Percentiles rank a stretch among this genome's conserved stretches.
These are phyloP conservation scores for Anastatus disparis DNA, from an alignment of 1,140 invertebrate species.

Conservation along the genomic window DNA sequence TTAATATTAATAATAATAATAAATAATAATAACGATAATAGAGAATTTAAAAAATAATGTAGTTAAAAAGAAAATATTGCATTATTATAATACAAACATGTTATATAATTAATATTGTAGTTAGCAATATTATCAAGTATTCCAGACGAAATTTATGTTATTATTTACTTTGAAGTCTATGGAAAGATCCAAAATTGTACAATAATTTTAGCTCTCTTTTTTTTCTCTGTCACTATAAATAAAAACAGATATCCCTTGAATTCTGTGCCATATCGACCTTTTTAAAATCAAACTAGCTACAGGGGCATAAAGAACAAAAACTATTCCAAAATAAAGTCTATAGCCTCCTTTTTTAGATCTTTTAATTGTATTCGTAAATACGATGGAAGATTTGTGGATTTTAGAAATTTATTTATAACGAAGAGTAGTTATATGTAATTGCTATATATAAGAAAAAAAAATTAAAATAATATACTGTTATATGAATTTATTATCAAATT, in stretches of 20 bases:
- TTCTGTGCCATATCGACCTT: conserved; percentile 41
- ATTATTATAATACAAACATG: conserved; percentile 4
- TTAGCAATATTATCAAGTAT: neutral
- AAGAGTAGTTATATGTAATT: neutral
- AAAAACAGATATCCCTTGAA: conserved; percentile 21
- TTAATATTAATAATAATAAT: no score
- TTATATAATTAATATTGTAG: conserved; percentile 16
- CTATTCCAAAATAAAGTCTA: conserved; percentile 19
- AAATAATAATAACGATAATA: neutral
- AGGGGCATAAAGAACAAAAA: no score
- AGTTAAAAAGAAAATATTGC: neutral
- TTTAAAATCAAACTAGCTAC: conserved; percentile 28
- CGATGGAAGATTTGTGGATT: neutral
- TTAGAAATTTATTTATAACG: neutral
- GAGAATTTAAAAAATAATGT: neutral
- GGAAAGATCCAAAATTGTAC: neutral
- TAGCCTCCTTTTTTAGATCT: conserved; percentile 4
- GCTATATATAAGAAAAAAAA: neutral
- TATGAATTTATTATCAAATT: neutral
- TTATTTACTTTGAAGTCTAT: conserved; percentile 19
- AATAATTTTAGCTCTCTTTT: no score
- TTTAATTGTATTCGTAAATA: neutral
- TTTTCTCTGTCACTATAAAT: neutral
- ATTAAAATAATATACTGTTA: neutral
- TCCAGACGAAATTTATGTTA: neutral